Conservation (phyloP, 53 echinoderm and acorn worm species). For the Paelopatides confundens region DNA sequence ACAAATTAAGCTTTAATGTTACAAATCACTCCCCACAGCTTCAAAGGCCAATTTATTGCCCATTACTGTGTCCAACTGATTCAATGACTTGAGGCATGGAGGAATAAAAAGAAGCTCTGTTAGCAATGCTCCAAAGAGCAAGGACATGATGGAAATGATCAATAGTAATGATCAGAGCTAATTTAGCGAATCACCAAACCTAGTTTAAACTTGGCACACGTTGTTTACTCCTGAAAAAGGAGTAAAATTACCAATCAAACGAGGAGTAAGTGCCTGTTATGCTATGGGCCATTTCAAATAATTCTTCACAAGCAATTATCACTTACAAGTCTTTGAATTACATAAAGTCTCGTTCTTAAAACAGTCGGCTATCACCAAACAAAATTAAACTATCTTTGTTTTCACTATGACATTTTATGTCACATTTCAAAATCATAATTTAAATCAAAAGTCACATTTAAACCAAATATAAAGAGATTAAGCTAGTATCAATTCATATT, state of each 20-base stretch:
- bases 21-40: neutral
- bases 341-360: neutral
- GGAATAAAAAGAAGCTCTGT: neutral
- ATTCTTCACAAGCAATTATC: neutral
- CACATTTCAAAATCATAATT: too few species aligned
- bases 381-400: too few species aligned
- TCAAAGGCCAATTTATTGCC: conserved; percentile 33
- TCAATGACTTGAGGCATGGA: neutral
- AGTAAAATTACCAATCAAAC: conserved; percentile 1
- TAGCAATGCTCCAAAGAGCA: neutral
- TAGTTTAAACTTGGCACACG: neutral
- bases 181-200: neutral
- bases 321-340: neutral
- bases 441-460: too few species aligned
- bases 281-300: neutral
- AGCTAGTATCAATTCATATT: too few species aligned
- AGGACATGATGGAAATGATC: neutral
- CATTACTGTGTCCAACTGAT: conserved; percentile 3
- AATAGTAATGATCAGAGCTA: neutral
- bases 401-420: too few species aligned
- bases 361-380: neutral
- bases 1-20: conserved; percentile 15
- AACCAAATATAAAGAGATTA: too few species aligned
- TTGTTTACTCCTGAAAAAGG: neutral
- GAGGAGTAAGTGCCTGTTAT: neutral